Evolutionary conservation across 2,888 invertebrate genomes (phyloP).

Genomic region (Uropetala carovei): DNA sequence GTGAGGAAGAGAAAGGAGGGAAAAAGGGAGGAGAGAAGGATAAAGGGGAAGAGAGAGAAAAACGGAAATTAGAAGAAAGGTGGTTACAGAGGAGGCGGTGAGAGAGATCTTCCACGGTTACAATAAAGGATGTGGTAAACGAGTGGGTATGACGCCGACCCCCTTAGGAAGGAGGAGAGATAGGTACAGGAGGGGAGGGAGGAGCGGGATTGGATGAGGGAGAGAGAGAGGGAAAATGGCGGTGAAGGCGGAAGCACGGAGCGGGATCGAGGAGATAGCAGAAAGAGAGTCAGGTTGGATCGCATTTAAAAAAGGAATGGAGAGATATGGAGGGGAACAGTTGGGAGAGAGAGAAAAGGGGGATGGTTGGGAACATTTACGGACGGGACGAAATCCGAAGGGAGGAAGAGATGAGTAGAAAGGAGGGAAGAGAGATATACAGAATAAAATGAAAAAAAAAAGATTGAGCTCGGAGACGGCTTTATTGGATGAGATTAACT

Average conservation of each 20-base stretch:
- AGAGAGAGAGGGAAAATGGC: too few relatives aligned
- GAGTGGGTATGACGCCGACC: neutral
- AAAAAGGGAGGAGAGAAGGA: neutral
- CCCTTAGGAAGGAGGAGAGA: neutral
- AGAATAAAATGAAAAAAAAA: neutral
- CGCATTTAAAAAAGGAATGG: too few relatives aligned
- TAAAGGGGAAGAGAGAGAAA: neutral
- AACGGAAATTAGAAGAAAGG: neutral
- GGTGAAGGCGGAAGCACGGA: too few relatives aligned
- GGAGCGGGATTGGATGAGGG: too few relatives aligned
- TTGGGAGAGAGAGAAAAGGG: too few relatives aligned
- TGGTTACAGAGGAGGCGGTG: neutral
- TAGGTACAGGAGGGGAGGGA: neutral
- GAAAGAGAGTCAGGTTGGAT: too few relatives aligned
- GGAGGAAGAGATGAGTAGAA: too few relatives aligned
- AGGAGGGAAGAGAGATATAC: neutral
- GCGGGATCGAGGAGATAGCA: too few relatives aligned
- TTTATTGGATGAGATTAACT: constrained; percentile 2
- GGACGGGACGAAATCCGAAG: too few relatives aligned
- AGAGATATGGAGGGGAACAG: too few relatives aligned
- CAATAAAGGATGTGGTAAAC: neutral
- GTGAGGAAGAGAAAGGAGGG: neutral
- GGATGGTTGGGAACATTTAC: too few relatives aligned
- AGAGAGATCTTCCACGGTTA: too few relatives aligned
- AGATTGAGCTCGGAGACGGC: neutral